These are phyloP conservation scores for Bos javanicus DNA, from an alignment of 2,113 vertebrate species.

Conservation along the genomic window DNA sequence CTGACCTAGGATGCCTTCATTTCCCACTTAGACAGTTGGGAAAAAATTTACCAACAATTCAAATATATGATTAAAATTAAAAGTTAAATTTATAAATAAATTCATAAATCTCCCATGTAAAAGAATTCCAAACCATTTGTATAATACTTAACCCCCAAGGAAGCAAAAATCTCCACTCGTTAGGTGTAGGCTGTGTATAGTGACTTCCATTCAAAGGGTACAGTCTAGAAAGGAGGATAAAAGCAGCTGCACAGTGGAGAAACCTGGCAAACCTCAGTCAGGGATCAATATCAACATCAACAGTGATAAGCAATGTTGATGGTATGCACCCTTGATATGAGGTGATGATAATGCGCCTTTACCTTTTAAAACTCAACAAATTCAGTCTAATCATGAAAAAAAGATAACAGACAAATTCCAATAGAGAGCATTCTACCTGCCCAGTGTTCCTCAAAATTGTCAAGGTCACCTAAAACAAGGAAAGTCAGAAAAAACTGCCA, in stretches of 20 bases:
- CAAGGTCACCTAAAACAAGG: constrained; percentile 20
- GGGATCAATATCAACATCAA: neutral
- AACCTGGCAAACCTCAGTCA: neutral
- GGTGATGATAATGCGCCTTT: neutral
- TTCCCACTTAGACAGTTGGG: neutral
- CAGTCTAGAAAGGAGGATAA: neutral
- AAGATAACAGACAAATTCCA: neutral
- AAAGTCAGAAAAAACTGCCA: neutral
- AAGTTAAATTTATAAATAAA: constrained; percentile 3
- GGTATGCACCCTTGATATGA: neutral
- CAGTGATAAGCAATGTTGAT: neutral
- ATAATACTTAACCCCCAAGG: neutral
- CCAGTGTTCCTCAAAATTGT: neutral
- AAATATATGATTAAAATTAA: neutral
- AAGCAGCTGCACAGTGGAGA: neutral
- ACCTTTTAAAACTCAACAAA: neutral
- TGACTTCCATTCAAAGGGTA: neutral
- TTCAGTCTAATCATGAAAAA: neutral
- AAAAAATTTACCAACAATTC: neutral
- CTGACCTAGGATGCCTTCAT: neutral
- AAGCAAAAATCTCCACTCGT: neutral
- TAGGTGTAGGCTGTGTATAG: neutral
- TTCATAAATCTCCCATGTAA: neutral
- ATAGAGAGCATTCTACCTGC: neutral
- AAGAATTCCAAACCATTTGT: constrained; percentile 5